phyloP scores from a whole-genome alignment of 2,113 vertebrate genomes.

The Solenodon paradoxus region DNA sequence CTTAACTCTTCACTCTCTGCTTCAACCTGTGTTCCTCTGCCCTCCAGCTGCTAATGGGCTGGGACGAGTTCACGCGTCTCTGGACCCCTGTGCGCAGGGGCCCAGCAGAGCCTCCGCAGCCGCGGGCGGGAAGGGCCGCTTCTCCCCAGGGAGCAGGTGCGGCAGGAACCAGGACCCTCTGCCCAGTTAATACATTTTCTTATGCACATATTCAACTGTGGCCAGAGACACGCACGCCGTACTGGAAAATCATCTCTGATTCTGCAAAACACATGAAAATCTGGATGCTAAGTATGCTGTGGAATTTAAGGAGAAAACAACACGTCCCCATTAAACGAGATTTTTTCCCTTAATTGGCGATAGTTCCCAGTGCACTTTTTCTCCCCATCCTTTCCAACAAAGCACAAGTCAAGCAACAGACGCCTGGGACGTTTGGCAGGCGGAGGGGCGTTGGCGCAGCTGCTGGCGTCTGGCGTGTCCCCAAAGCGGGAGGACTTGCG shows the following conservation, averaged over 20 bases:
- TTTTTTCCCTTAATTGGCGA: conserved; percentile 72
- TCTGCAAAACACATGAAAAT: conserved; percentile 67
- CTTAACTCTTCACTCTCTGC: background rate
- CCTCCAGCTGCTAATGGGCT: background rate
- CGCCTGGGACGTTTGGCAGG: conserved; percentile 65
- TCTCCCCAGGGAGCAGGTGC: background rate
- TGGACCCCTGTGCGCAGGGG: too few relatives aligned
- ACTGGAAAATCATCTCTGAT: conserved; percentile 54
- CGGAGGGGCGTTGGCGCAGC: too few relatives aligned
- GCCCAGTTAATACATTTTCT: conserved; percentile 61
- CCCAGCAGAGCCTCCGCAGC: too few relatives aligned
- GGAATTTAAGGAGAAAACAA: conserved; percentile 70
- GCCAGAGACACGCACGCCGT: conserved; percentile 42
- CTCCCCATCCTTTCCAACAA: conserved; percentile 69
- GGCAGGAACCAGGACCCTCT: background rate
- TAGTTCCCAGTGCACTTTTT: conserved; percentile 54
- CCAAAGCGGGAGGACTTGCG: conserved; percentile 26
- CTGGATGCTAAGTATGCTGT: conserved; percentile 36
- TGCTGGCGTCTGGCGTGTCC: conserved; percentile 13
- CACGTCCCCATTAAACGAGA: conserved; percentile 27
- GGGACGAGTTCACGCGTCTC: background rate
- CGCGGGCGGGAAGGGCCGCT: too few relatives aligned
- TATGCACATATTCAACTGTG: conserved; percentile 56
- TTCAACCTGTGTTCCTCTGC: background rate
- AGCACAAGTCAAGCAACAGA: conserved; percentile 62